A percentile compares a stretch with the other conserved stretches of the same genome.
These are phyloP conservation scores for Malthinus flaveolus DNA, from an alignment of 2,888 invertebrate genomes.

Conservation along the genomic window DNA sequence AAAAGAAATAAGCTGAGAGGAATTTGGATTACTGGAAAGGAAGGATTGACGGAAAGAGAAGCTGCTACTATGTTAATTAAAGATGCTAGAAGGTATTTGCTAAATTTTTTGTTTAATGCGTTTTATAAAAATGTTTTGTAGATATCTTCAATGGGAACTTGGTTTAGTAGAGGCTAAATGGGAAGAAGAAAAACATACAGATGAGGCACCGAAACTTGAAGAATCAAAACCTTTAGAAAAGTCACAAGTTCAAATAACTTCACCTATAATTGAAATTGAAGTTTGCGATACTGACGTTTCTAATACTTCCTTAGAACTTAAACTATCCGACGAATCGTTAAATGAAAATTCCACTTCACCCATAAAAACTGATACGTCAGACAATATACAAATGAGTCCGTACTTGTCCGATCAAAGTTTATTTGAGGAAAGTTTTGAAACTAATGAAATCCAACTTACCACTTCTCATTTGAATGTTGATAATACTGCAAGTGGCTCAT, in stretches of 20 bases:
- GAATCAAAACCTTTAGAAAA: background rate
- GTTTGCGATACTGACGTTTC: background rate
- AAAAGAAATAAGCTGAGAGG: conserved; percentile 70
- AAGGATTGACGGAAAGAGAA: conserved; percentile 78
- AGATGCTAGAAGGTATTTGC: conserved; percentile 69
- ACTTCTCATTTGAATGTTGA: background rate
- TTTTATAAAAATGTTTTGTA: background rate
- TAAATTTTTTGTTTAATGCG: background rate
- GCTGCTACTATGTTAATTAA: conserved; percentile 77
- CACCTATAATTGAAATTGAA: background rate
- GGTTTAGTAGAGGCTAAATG: conserved; percentile 73
- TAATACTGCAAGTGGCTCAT: conserved; percentile 22
- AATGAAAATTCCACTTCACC: background rate
- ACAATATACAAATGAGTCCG: conserved; percentile 28
- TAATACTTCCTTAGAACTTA: background rate
- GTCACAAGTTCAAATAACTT: background rate
- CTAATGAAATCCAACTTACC: conserved; percentile 15
- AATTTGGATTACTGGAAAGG: conserved; percentile 78
- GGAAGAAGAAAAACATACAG: conserved; percentile 49
- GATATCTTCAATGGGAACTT: conserved; percentile 70
- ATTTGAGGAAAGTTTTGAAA: conserved; percentile 42
- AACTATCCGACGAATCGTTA: background rate
- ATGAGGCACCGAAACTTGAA: too few species aligned
- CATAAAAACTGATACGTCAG: background rate
- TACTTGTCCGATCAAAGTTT: conserved; percentile 41